phyloP scores from a whole-genome alignment of 2,113 vertebrate genomes.

The Spilogale gracilis region DNA sequence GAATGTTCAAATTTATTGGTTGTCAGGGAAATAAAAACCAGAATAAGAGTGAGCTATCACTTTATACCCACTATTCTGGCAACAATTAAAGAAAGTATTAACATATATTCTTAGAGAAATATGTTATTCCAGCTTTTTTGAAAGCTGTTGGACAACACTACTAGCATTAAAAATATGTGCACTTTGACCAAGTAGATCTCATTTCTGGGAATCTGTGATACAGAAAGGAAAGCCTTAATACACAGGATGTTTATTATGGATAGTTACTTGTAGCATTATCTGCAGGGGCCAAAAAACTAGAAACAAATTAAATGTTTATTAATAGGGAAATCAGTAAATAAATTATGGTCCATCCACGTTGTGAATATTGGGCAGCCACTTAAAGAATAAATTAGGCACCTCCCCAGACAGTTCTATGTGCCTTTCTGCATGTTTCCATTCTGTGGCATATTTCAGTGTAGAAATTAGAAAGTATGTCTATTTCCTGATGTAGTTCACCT shows the following conservation, averaged over 20 bases:
- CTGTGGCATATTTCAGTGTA: neutral
- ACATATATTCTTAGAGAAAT: conserved; percentile 9
- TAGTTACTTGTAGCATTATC: neutral
- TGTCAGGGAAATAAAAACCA: conserved; percentile 27
- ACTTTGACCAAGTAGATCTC: neutral
- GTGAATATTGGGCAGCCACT: neutral
- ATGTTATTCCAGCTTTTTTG: neutral
- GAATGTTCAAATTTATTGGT: neutral
- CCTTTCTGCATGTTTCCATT: neutral
- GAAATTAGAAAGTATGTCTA: neutral
- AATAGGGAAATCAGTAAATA: neutral
- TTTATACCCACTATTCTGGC: neutral
- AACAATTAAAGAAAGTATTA: neutral
- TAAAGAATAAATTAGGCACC: neutral
- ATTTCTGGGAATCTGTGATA: neutral
- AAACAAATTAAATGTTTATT: neutral
- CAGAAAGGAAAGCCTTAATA: neutral
- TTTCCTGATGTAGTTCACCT: neutral
- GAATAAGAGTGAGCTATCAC: neutral
- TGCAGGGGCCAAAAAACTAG: neutral
- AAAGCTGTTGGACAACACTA: neutral
- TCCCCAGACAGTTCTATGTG: neutral
- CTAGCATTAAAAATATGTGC: neutral
- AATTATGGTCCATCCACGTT: neutral
- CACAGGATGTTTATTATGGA: neutral